Percentiles rank a stretch among this genome's conserved stretches.
phyloP scores from a whole-genome alignment of 2,797 vertebrate genomes.

The Tenualosa thibaudeaui region DNA sequence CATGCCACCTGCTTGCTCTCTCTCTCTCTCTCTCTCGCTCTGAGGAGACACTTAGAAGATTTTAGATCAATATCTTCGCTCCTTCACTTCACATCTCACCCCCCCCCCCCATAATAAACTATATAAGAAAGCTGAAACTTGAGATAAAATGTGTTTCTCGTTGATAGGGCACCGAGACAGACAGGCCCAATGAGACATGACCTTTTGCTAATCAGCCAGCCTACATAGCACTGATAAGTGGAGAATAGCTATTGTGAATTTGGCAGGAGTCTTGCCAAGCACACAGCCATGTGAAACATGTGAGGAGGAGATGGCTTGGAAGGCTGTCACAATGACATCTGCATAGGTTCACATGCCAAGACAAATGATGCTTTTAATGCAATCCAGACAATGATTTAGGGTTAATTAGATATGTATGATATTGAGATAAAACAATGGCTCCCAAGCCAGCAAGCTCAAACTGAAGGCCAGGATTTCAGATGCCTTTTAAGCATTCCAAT shows the following conservation, averaged over 20 bases:
- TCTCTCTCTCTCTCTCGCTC: constrained; percentile 48
- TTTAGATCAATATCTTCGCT: constrained; percentile 50
- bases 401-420: constrained; percentile 27
- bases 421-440: constrained; percentile 22
- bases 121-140: constrained; percentile 41
- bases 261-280: background rate
- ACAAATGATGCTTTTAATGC: constrained; percentile 6
- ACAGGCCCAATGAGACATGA: constrained; percentile 23
- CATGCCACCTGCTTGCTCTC: constrained; percentile 45
- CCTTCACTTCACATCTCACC: constrained; percentile 56
- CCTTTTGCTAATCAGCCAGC: background rate
- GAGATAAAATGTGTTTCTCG: constrained; percentile 20
- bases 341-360: constrained; percentile 1
- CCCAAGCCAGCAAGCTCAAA: background rate
- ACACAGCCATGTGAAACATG: background rate
- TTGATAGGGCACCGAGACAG: constrained; percentile 34
- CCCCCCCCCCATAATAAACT: constrained; percentile 58
- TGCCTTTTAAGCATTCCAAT: constrained; percentile 11
- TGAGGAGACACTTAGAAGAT: constrained; percentile 66
- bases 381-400: constrained; percentile 12
- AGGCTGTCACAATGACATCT: background rate
- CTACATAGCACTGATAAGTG: background rate
- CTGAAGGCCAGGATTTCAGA: constrained; percentile 6
- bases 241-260: background rate
- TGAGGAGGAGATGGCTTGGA: background rate